These are phyloP conservation scores for Grallaria varia DNA, from an alignment of 2,113 vertebrate species.

Conservation along the genomic window DNA sequence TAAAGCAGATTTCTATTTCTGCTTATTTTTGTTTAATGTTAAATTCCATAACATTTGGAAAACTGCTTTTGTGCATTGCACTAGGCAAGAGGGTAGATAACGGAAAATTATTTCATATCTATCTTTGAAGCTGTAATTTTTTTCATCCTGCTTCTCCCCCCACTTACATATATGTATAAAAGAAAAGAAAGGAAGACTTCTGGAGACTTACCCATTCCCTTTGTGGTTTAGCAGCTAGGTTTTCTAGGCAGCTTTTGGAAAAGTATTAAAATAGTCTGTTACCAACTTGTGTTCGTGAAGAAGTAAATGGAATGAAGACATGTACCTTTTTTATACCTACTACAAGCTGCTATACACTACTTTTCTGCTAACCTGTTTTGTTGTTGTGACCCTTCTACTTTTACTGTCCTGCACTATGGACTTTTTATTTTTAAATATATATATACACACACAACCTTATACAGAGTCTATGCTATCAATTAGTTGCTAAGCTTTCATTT, in stretches of 20 bases:
- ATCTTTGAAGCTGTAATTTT: neutral
- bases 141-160: neutral
- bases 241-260: constrained; percentile 4
- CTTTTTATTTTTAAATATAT: neutral
- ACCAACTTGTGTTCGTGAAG: neutral
- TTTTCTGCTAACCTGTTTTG: neutral
- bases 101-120: constrained; percentile 26
- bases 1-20: constrained; percentile 18
- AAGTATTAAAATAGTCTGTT: constrained; percentile 8
- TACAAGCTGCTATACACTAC: neutral
- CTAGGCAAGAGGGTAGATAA: constrained; percentile 23
- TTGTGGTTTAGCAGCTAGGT: constrained; percentile 6
- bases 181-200: constrained; percentile 19
- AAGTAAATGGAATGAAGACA: neutral
- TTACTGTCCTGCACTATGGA: fast-evolving
- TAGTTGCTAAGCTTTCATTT: neutral
- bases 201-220: neutral
- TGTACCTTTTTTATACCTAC: neutral
- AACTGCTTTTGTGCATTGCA: neutral
- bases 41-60: neutral
- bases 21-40: constrained; percentile 39
- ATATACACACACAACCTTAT: fast-evolving
- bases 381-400: neutral
- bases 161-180: neutral
- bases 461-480: neutral